A percentile compares a stretch with the other conserved stretches of the same genome.
Evolutionary conservation across 2,888 invertebrate species (phyloP).

Genomic region (Chymomyza amoena): DNA sequence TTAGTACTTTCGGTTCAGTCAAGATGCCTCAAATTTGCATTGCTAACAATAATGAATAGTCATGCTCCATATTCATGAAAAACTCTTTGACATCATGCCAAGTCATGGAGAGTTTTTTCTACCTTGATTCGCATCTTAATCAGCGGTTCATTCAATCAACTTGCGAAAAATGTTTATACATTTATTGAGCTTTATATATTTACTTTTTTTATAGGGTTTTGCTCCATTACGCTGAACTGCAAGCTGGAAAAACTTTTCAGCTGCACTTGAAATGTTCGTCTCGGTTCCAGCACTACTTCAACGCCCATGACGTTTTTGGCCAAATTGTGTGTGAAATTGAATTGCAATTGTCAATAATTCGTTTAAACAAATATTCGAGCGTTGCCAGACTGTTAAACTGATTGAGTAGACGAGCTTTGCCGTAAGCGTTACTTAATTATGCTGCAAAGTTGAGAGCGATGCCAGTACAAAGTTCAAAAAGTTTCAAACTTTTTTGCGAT

Average conservation of each 20-base stretch:
- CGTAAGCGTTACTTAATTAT: neutral
- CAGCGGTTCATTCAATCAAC: constrained; percentile 55
- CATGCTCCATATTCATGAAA: constrained; percentile 26
- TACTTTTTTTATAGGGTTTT: neutral
- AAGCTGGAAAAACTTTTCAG: constrained; percentile 35
- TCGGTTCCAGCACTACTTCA: constrained; percentile 42
- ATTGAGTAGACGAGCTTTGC: constrained; percentile 52
- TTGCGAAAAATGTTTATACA: constrained; percentile 11
- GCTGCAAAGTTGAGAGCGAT: constrained; percentile 42
- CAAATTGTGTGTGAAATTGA: constrained; percentile 71
- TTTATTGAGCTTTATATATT: constrained; percentile 41
- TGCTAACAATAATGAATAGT: constrained; percentile 26
- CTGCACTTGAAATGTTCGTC: constrained; percentile 52
- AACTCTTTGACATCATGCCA: neutral
- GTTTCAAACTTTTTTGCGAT: constrained; percentile 5
- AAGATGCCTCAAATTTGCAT: neutral
- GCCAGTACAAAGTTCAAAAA: constrained; percentile 48
- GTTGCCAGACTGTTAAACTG: constrained; percentile 44
- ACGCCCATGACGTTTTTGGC: constrained; percentile 54
- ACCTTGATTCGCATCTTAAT: constrained; percentile 40
- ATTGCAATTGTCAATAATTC: constrained; percentile 69
- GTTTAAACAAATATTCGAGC: constrained; percentile 57
- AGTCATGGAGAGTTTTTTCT: constrained; percentile 18
- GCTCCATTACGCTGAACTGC: neutral
- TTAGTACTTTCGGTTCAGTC: too few relatives aligned